These are phyloP conservation scores for Emmelina monodactyla DNA, from an alignment of 2,888 invertebrate species.

Conservation along the genomic window DNA sequence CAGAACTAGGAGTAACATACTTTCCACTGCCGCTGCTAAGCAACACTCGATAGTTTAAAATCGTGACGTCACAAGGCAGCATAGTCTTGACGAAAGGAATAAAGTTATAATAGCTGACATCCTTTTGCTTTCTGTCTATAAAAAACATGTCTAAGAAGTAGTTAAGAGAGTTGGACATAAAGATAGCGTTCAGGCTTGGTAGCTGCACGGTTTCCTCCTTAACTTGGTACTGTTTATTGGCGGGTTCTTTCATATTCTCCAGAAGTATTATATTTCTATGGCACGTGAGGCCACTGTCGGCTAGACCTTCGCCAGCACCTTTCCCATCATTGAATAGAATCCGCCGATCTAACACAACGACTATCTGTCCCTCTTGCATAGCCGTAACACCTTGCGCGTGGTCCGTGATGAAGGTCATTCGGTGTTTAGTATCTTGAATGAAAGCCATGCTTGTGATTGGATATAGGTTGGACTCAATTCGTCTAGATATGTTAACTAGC, in stretches of 20 bases:
- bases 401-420: slow-evolving; percentile 82
- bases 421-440: slow-evolving; percentile 74
- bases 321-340: slow-evolving; percentile 92
- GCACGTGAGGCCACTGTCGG: slow-evolving; percentile 80
- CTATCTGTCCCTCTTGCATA: slow-evolving; percentile 86
- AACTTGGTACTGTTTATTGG: neutral
- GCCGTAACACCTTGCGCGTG: slow-evolving; percentile 92
- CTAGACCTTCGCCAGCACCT: slow-evolving; percentile 91
- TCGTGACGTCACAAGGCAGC: slow-evolving; percentile 43
- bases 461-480: slow-evolving; percentile 93
- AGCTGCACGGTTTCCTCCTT: slow-evolving; percentile 20
- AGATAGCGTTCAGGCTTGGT: slow-evolving; percentile 36
- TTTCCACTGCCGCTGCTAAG: slow-evolving; percentile 20
- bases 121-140: slow-evolving; percentile 27
- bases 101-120: slow-evolving; percentile 31
- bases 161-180: slow-evolving; percentile 30
- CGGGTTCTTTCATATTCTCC: slow-evolving; percentile 29
- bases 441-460: slow-evolving; percentile 90
- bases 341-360: slow-evolving; percentile 92
- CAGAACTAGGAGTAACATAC: slow-evolving; percentile 23
- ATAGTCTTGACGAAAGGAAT: slow-evolving; percentile 38
- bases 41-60: slow-evolving; percentile 38
- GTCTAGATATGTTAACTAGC: slow-evolving; percentile 77
- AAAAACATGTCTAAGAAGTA: slow-evolving; percentile 36
- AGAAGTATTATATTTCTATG: slow-evolving; percentile 40